Base-by-base conservation (phyloP, 1,140 invertebrate genomes). In the Orius insidiosus region DNA sequence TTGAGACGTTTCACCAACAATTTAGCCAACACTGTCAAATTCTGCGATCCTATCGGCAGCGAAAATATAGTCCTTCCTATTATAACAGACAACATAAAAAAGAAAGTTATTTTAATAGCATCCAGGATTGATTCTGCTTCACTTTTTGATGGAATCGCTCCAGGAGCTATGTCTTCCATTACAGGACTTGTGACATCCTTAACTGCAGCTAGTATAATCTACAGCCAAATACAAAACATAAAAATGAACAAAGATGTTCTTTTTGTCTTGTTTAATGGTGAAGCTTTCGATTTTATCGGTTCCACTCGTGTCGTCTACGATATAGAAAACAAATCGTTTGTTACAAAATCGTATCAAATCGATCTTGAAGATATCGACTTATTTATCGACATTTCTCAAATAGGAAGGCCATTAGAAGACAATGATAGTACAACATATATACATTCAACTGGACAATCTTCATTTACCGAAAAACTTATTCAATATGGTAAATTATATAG, bases 221-320 rank as follows among this genome's bases (percentile, higher is more conserved):
- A 35, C 15, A 8, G 14, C 2, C 18, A 34, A 2, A n/a, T 13
- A 4, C 9, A 30, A 13, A 18, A 34, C 9, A 48, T 45, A 13
- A 24, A 37, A 24, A 33, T 11, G 14, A 16, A 39, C 15, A 46
- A 48, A 35, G 7, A 32, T 37, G 5, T 30, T 13, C 10, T 94
- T 6, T 93, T 93, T 65, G 68, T 85, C 1, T 61, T 92, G n/a
- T 78, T 95, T 49, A 87, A 92, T 60, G 90, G 90, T 0, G 92
- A 97, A 68, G 68, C 85, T 1, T 90, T 85, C 61, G 90, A 95
- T 62, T 95, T 94, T 56, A 94, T 95, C 54, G 92, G 90, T 5
- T 95, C 90, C 0, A 85, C 85, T 60, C 67, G 85, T 38, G 67
- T 93, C 48, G 77, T 90, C 0, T 93, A 83, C 59, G 89, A 95